Conservation (phyloP, 2,888 invertebrate species). For the Drosophila formosana region DNA sequence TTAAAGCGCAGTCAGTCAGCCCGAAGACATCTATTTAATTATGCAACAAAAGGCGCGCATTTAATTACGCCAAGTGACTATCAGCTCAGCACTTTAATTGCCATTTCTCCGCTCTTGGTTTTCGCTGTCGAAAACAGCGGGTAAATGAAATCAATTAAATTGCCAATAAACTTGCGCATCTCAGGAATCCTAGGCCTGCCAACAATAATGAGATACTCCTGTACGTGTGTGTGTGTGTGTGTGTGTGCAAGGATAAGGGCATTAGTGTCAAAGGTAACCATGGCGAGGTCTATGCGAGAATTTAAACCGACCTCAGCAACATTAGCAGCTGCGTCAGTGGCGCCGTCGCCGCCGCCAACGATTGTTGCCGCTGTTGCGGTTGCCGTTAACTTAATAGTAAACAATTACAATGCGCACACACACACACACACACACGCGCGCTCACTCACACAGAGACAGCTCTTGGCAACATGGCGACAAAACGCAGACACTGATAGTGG, state of each 20-base stretch:
- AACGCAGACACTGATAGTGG: conserved; percentile 24
- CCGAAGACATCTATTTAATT: conserved; percentile 55
- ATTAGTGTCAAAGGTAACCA: conserved; percentile 69
- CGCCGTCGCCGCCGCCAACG: conserved; percentile 55
- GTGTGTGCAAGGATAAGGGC: conserved; percentile 34
- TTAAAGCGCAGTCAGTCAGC: conserved; percentile 17
- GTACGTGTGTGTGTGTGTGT: background rate
- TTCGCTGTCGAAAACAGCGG: conserved; percentile 13
- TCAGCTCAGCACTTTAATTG: conserved; percentile 34
- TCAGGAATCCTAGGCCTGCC: conserved; percentile 42
- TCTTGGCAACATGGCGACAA: conserved; percentile 4
- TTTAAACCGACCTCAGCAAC: conserved; percentile 53
- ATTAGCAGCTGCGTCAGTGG: conserved; percentile 43
- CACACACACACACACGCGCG: conserved; percentile 19
- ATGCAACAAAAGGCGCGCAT: conserved; percentile 61
- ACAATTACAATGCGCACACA: conserved; percentile 64
- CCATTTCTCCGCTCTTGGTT: background rate
- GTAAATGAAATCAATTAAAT: conserved; percentile 66
- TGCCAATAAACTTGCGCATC: conserved; percentile 48
- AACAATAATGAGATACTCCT: conserved; percentile 45
- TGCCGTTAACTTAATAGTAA: conserved; percentile 77
- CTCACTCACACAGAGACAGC: conserved; percentile 9
- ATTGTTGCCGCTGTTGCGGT: conserved; percentile 70
- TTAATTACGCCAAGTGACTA: conserved; percentile 56
- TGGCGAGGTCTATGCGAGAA: conserved; percentile 47